Base-by-base conservation (phyloP, 2,888 invertebrate species). In the Trissolcus japonicus region DNA sequence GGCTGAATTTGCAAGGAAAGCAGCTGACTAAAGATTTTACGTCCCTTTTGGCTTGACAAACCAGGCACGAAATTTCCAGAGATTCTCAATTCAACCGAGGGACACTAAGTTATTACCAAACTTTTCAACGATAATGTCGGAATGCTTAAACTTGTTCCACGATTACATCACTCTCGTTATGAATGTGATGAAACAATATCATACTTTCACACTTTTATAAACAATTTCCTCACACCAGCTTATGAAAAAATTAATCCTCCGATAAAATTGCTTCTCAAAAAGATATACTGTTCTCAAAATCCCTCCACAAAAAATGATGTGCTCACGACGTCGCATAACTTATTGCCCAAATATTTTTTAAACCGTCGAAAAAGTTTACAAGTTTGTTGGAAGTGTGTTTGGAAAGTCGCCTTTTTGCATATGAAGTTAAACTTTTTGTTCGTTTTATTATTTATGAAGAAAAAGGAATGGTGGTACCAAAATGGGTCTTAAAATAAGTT, bases 1-100 rank as follows among this genome's bases (percentile, higher is more conserved):
- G 83, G 83, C 79, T 82, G 83, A 85, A 85, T 87, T 85, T 83
- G 86, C 88, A 83, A 83, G 82, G 84, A 85, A 85, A 85, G 84
- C 86, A 87, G 86, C 87, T 86, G 87, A 87, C 86, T 84, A 68
- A 78, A 82, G 83, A 84, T 83, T 82, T 83, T 80, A 80, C 76
- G 78, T 73, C 80, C 75, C 76, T 79, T 83, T 82, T 73, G 17
- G 69, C 75, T 61, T 53, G 66, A 61, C 76, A 75, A 76, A 74
- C 59, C 73, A 68, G 80, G 73, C 80, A 82, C 79, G 74, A 73
- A 60, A 74, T 78, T 77, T 78, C 35, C 82, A 80, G 80, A 72
- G 81, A 78, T 80, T 80, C 79, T 80, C 79, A 79, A 75, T 79
- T 56, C 69, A 51, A 54, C 60, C 16, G 66, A 67, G 66, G 69